phyloP scores from a whole-genome alignment of 2,888 invertebrate genomes.

The Pachycephus smyrnensis region DNA sequence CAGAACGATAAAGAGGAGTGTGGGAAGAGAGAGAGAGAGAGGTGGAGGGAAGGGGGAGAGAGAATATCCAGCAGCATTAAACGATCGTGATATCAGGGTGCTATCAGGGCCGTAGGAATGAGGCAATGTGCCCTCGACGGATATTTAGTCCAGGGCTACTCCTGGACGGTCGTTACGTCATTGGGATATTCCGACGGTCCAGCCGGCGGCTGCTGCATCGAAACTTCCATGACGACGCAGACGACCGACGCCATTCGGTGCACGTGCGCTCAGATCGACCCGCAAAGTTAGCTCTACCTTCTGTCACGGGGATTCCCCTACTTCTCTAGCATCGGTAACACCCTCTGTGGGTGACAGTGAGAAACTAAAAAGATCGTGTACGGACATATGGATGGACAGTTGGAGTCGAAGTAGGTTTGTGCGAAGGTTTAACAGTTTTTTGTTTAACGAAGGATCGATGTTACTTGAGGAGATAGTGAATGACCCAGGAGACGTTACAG shows the following conservation, averaged over 20 bases:
- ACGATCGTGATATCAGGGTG: neutral
- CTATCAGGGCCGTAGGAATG: neutral
- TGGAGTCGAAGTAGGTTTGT: neutral
- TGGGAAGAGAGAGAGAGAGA: neutral
- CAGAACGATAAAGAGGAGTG: neutral
- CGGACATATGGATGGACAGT: neutral
- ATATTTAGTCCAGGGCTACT: neutral
- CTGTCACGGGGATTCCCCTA: neutral
- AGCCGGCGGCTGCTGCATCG: neutral
- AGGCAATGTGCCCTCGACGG: neutral
- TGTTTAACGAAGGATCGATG: neutral
- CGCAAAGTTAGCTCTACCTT: neutral
- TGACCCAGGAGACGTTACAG: neutral
- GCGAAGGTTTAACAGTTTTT: neutral
- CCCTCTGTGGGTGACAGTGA: neutral
- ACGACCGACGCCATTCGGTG: neutral
- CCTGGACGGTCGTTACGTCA: neutral
- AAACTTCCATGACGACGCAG: neutral
- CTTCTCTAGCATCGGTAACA: neutral
- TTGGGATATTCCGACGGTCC: neutral
- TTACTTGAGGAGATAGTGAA: neutral
- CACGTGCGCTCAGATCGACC: neutral
- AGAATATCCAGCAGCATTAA: neutral
- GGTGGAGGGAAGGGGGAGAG: neutral
- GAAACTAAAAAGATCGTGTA: neutral